Conservation (phyloP, 1,140 invertebrate genomes). For the Dryas iulia region DNA sequence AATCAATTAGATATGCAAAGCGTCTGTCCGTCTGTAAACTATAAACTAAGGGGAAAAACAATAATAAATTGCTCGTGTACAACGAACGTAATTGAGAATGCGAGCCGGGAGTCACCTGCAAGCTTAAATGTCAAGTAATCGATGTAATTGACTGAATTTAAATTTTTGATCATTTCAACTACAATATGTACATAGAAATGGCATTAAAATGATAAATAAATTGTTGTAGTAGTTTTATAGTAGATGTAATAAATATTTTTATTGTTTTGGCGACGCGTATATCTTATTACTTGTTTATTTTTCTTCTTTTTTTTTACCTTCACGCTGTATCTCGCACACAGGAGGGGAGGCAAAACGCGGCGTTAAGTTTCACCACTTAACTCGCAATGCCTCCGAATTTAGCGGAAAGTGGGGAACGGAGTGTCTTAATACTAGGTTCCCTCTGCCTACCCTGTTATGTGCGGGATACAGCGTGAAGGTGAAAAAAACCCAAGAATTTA, state of each 20-base stretch:
- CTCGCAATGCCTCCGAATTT: too few relatives aligned
- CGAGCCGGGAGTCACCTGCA: neutral
- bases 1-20: neutral
- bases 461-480: too few relatives aligned
- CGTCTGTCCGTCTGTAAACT: neutral
- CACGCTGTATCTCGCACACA: too few relatives aligned
- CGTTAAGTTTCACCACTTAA: too few relatives aligned
- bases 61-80: neutral
- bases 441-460: too few relatives aligned
- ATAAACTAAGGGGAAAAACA: neutral
- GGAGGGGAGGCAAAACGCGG: too few relatives aligned
- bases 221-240: neutral
- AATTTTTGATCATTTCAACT: neutral
- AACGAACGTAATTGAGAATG: neutral
- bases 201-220: neutral
- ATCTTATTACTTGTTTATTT: too few relatives aligned
- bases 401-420: too few relatives aligned
- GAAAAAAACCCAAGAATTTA: neutral
- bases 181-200: neutral
- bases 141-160: neutral
- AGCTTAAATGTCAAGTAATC: neutral
- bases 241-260: too few relatives aligned
- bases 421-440: too few relatives aligned
- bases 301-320: too few relatives aligned
- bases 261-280: too few relatives aligned